Evolutionary conservation across 2,888 invertebrate genomes (phyloP), one percentile per base, ranked within the genome.

Genomic region (Zele albiditarsus): DNA sequence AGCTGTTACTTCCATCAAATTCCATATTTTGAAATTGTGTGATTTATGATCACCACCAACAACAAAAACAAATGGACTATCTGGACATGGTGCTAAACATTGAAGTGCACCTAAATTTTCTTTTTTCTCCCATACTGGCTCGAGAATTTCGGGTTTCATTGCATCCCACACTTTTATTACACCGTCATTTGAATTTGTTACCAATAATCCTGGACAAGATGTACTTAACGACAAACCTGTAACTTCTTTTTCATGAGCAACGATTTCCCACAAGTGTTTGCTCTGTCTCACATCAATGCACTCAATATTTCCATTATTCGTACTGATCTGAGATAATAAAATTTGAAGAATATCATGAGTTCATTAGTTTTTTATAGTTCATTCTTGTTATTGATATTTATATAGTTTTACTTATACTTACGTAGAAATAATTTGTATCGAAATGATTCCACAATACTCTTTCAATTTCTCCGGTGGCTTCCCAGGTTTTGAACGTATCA

Each of bases 141-240:
- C 82, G 78, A 76, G 82, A 82, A 73, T 80, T 79, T 70, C 79
- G 14, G 83, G 77, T 33, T 90, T 84, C 74, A 82, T 67, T n/a
- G 86, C 80, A 84, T 98, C 97, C 98, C 98, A 98, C 0, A 95
- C 92, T 90, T 97, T 97, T 3, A 97, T 87, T n/a, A 91, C 91
- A 77, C 95, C 95, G 87, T 98, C 97, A 1, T 94, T 92, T 6
- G 96, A 94, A 0, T 94, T 92, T 0, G 96, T 95, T 2, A 96
- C 91, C 85, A 98, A 90, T 66, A 96, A 90, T 3, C 95, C 95
- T 0, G 94, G 93, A 75, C 95, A 93, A 73, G 92, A 91, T 0
- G 92, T 90, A 86, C 96, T 96, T 66, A 96, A 90, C 74, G 93
- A 92, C 42, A 97, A 90, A 83, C 96, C 94, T 80, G 97, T 96